Base-by-base conservation (phyloP, 1,140 invertebrate species). In the Microplitis demolitor region DNA sequence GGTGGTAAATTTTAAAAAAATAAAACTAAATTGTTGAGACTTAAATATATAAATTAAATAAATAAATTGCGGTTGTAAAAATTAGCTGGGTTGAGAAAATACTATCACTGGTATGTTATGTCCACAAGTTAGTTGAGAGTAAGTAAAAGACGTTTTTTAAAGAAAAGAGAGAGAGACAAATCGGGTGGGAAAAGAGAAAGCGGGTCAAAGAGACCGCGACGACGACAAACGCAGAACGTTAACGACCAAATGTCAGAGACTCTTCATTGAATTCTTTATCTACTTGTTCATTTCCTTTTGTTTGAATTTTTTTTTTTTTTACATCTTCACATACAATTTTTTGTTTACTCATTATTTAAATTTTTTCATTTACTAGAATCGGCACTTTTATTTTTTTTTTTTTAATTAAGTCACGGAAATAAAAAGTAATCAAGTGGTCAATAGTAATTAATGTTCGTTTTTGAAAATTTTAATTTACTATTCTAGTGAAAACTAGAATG, bases 121-220 rank as follows among this genome's bases (percentile, higher is more conserved):
- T 45, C 39, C 39, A 45, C 6, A 5, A 45, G 39, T 11, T 11
- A 82, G 85, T 85, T 85, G 78, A 82, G 81, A 72, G 75, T 82
- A 24, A 24, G 24, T 79, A 75, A 82, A 84, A 81, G 79, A 84
- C 84, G 85, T 76, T 72, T 69, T 35, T 79, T 71, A 69, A 61
- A 77, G 78, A 75, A 76, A 79, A 77, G 75, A 77, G 73, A 72
- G 74, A 73, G 78, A 82, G 82, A 85, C 84, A 84, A 83, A 85
- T 84, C 84, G 81, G 77, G 81, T 83, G 83, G 85, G 82, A 85
- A 87, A 86, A 86, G 84, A 86, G 85, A 86, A 87, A 87, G 85
- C 85, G 78, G 85, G 85, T 86, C 85, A 84, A 86, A 86, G 83
- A 85, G 76, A 80, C 81, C 80, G 85, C 77, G 78, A 76, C 78